Evolutionary conservation across 2,888 invertebrate genomes (phyloP).

Genomic region (Ormyrus labotus): DNA sequence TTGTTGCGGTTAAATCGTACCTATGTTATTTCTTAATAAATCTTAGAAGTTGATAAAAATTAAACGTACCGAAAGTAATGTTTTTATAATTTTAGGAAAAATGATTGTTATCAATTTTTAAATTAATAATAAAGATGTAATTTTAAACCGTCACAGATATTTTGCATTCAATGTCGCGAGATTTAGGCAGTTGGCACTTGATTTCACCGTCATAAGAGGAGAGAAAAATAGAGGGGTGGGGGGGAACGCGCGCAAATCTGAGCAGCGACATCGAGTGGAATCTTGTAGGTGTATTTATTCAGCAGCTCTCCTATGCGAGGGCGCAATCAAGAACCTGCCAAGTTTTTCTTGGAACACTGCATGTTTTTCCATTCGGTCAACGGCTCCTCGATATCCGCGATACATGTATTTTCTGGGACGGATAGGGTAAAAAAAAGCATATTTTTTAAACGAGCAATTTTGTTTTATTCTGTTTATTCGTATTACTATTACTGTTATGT

Average conservation of each 20-base stretch:
- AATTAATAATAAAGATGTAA: too few relatives aligned
- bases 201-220: background rate
- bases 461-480: background rate
- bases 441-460: background rate
- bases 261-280: too few relatives aligned
- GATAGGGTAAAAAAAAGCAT: background rate
- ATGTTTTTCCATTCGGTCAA: conserved; percentile 8
- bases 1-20: background rate
- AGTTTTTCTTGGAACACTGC: conserved; percentile 12
- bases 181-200: conserved; percentile 12
- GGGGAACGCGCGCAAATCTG: too few relatives aligned
- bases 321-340: conserved; percentile 21
- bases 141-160: background rate
- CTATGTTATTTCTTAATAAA: background rate
- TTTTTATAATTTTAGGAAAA: too few relatives aligned
- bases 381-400: background rate
- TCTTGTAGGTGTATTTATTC: too few relatives aligned
- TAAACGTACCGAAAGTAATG: too few relatives aligned
- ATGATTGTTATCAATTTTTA: too few relatives aligned
- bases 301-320: too few relatives aligned
- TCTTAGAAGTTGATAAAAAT: background rate
- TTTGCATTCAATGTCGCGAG: background rate
- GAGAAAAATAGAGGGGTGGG: background rate
- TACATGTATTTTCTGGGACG: background rate
- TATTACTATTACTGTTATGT: background rate